phyloP scores from a whole-genome alignment of 2,888 invertebrate species.

The Stenoptilia bipunctidactyla region DNA sequence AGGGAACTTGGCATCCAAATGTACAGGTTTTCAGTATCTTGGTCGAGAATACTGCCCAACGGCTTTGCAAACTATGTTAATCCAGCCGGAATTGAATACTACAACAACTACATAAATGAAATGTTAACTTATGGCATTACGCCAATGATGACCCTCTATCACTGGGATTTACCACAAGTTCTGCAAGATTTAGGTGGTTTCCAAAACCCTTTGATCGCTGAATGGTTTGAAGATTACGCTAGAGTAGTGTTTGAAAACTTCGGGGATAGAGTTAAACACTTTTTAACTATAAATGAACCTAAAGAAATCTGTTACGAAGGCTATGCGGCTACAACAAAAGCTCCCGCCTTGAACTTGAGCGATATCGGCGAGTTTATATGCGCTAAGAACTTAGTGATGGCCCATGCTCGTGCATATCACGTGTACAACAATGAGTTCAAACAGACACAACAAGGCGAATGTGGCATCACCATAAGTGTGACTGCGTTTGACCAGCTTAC shows the following conservation, averaged over 20 bases:
- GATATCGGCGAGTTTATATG: conserved; percentile 58
- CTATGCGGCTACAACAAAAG: conserved; percentile 36
- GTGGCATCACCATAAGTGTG: conserved; percentile 27
- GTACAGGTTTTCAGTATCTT: conserved; percentile 70
- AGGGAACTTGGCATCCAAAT: conserved; percentile 43
- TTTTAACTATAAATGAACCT: conserved; percentile 72
- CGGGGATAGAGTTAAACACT: conserved; percentile 56
- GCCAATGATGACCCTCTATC: conserved; percentile 67
- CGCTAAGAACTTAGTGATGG: conserved; percentile 47
- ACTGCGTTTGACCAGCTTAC: conserved; percentile 32
- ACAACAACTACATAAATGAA: conserved; percentile 73
- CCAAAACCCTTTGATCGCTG: conserved; percentile 35
- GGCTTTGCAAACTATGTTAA: conserved; percentile 64
- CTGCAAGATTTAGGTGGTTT: conserved; percentile 66
- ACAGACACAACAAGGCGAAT: conserved; percentile 21
- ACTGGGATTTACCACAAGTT: conserved; percentile 60
- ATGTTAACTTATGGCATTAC: conserved; percentile 68
- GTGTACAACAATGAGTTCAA: conserved; percentile 37
- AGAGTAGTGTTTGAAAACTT: conserved; percentile 37
- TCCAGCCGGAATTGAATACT: conserved; percentile 71
- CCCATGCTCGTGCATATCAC: conserved; percentile 61
- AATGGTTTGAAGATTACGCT: conserved; percentile 56
- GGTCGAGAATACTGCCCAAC: conserved; percentile 72
- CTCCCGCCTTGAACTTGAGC: conserved; percentile 33
- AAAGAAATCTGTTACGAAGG: conserved; percentile 33